Percentiles rank a stretch among this genome's conserved stretches.
Conservation (phyloP, 2,888 invertebrate species). For the Melipona beecheii region DNA sequence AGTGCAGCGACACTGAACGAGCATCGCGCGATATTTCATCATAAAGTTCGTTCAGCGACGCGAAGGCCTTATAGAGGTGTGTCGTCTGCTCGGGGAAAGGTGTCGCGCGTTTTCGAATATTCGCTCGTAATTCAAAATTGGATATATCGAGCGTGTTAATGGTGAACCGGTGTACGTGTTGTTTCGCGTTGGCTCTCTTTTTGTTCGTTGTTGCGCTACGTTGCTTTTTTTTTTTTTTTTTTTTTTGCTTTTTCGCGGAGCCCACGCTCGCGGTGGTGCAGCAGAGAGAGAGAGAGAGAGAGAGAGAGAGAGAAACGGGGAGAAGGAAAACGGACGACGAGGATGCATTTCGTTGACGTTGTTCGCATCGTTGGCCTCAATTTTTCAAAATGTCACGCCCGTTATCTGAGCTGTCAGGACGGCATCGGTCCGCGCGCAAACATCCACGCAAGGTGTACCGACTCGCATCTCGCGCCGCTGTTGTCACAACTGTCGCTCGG, state of each 20-base stretch:
- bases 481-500: conserved; percentile 64
- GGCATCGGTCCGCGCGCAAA: conserved; percentile 62
- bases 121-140: conserved; percentile 54
- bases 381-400: conserved; percentile 72
- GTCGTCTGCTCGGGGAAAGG: conserved; percentile 13
- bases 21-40: conserved; percentile 8
- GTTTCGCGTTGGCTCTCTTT: conserved; percentile 32
- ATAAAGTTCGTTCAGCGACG: neutral
- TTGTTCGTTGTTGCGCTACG: neutral
- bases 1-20: neutral
- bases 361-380: conserved; percentile 70
- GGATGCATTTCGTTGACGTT: conserved; percentile 67
- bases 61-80: neutral
- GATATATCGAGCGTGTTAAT: conserved; percentile 58
- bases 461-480: conserved; percentile 47
- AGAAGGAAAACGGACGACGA: conserved; percentile 58
- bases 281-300: neutral
- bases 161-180: conserved; percentile 59
- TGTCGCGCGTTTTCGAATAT: conserved; percentile 35
- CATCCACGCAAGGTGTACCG: conserved; percentile 61
- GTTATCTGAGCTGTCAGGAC: conserved; percentile 66
- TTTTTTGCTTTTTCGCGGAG: neutral
- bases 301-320: conserved; percentile 17
- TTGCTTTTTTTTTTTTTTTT: neutral
- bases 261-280: conserved; percentile 4